These are phyloP conservation scores for Proctacanthus coquilletti DNA, from an alignment of 1,140 invertebrate species.

Conservation along the genomic window DNA sequence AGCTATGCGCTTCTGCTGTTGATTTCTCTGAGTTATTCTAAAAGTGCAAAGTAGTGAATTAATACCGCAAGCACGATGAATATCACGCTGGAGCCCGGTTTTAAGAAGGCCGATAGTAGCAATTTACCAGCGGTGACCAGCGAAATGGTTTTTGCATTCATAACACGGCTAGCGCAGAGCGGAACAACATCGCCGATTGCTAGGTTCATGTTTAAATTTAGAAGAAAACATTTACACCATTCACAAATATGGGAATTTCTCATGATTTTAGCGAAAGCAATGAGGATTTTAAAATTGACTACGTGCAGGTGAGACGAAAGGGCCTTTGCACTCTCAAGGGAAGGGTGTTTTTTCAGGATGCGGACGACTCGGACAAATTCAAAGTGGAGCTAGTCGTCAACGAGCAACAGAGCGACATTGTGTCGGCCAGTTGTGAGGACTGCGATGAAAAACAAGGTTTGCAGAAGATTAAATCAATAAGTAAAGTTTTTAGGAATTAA, in stretches of 20 bases:
- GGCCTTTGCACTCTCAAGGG: constrained; percentile 15
- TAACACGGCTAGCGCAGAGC: constrained; percentile 5
- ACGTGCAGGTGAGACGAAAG: constrained; percentile 15
- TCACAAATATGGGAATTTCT: neutral
- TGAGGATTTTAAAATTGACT: constrained; percentile 18
- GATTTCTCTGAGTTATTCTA: too few species aligned
- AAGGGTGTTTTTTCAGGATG: constrained; percentile 13
- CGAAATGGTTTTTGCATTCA: constrained; percentile 19
- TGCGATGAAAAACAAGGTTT: constrained; percentile 8
- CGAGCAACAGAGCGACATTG: constrained; percentile 10
- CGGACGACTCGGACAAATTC: constrained; percentile 17
- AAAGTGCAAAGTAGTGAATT: too few species aligned
- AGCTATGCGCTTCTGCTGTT: too few species aligned
- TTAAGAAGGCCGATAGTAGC: constrained; percentile 19
- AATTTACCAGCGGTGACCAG: constrained; percentile 16
- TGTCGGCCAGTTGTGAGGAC: constrained; percentile 13
- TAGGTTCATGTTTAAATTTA: neutral
- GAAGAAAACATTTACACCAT: neutral
- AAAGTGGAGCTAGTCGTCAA: constrained; percentile 14
- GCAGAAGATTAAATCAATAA: neutral
- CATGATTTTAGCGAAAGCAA: constrained; percentile 8
- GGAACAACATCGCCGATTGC: neutral
- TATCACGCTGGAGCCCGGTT: constrained; percentile 22
- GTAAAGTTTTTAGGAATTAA: neutral
- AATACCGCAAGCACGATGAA: too few species aligned